phyloP scores from a whole-genome alignment of 2,113 vertebrate species.

The Porphyrio hochstetteri region DNA sequence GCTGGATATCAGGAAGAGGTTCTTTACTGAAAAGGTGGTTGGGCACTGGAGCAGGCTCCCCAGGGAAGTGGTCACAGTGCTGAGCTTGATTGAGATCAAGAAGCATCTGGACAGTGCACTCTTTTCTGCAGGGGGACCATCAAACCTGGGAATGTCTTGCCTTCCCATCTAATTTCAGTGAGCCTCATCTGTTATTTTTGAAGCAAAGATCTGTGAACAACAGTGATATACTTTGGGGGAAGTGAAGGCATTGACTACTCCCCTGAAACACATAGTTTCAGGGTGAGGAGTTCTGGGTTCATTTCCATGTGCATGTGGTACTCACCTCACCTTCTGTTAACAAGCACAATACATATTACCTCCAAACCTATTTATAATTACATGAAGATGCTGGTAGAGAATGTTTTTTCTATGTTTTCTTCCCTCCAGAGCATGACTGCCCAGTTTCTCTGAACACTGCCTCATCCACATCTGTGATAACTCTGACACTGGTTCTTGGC shows the following conservation, averaged over 20 bases:
- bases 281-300: not conserved
- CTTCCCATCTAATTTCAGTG: not conserved
- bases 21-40: too few species aligned
- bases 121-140: not conserved
- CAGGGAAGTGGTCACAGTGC: too few species aligned
- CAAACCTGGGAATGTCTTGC: not conserved
- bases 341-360: not conserved
- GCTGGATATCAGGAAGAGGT: too few species aligned
- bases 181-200: not conserved
- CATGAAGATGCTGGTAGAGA: not conserved
- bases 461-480: not conserved
- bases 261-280: not conserved
- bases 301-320: not conserved
- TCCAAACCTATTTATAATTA: not conserved
- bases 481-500: not conserved
- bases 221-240: not conserved
- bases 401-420: not conserved
- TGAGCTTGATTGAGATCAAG: too few species aligned
- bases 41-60: too few species aligned
- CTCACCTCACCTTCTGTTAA: not conserved
- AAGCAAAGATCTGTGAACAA: not conserved
- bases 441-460: not conserved
- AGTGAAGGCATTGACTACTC: not conserved
- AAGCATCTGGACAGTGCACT: too few species aligned
- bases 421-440: not conserved